Conservation (phyloP, 2,113 vertebrate genomes). For the Perca schrenkii region DNA sequence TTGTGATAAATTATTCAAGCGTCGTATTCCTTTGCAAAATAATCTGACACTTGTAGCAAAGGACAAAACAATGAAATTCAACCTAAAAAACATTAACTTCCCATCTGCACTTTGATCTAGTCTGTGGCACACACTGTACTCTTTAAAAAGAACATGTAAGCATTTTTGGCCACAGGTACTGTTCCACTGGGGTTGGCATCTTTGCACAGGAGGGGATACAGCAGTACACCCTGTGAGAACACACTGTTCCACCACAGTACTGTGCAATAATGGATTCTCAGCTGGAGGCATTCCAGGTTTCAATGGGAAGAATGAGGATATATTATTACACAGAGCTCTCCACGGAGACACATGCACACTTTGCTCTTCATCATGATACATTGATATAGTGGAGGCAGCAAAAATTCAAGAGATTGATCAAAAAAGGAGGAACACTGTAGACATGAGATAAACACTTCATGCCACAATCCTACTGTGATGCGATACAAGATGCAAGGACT, state of each 20-base stretch:
- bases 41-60: background rate
- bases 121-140: conserved; percentile 64
- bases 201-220: conserved; percentile 4
- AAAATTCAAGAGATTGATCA: conserved; percentile 26
- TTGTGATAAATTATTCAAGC: conserved; percentile 1
- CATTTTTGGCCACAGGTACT: conserved; percentile 63
- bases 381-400: conserved; percentile 33
- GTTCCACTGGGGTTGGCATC: conserved; percentile 69
- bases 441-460: conserved; percentile 13
- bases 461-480: conserved; percentile 16
- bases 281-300: conserved; percentile 67
- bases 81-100: conserved; percentile 17
- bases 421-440: conserved; percentile 4
- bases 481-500: conserved; percentile 2
- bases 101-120: conserved; percentile 15
- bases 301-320: conserved; percentile 66
- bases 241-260: conserved; percentile 73
- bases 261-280: conserved; percentile 49
- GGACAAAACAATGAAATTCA: conserved; percentile 33
- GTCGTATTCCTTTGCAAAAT: background rate
- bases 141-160: conserved; percentile 42
- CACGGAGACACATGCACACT: conserved; percentile 29
- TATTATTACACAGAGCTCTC: conserved; percentile 69
- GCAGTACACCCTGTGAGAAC: conserved; percentile 72
- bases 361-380: conserved; percentile 29